Base-by-base conservation (phyloP, 2,888 invertebrate species). In the Parelbella ahira region DNA sequence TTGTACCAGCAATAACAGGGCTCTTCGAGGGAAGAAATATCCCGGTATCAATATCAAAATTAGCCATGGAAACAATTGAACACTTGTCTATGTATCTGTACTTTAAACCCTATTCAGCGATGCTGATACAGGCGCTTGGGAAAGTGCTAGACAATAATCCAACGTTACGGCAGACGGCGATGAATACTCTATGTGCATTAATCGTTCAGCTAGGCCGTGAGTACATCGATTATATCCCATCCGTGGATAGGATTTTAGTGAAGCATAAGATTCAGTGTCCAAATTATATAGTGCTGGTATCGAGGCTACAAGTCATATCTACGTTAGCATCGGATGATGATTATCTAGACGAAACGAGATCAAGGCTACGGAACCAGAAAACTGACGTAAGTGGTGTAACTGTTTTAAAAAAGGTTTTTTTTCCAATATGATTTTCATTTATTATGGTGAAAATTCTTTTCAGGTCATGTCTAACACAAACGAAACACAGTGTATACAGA, bases 111-210 rank as follows among this genome's bases (percentile, higher is more conserved):
- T 97, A 94, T 69, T 94, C 96, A 0, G 97, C 97, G 0, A 90
- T 96, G 38, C 96, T 99, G 44, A 93, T 99, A 52, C 99, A 99
- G 78, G 95, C 97, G 0, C 76, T 99, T 49, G 95, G 97, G 0
- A 90, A 97, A 42, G 94, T 95, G 0, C 82, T 99, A 33, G 96
- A 97, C 55, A 91, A 91, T 18, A 93, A 92, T 60, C 92, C 94
- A 0, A 93, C 94, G 30, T 75, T 97, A 24, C 88, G 95, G 6
- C 86, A 88, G 28, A 91, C 93, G 1, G 97, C 96, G 0, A 96
- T 98, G 95, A 95, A 97, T 49, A 96, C 97, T 0, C 84, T 98
- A 3, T 95, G 96, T 61, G 93, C 97, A 0, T 78, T 98, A 48
- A 92, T 97, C 21, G 89, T 93, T 34, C 97, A 98, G 71, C 88